These are phyloP conservation scores for Enteromius viviparus DNA, from an alignment of 2,797 vertebrate genomes.

Conservation along the genomic window DNA sequence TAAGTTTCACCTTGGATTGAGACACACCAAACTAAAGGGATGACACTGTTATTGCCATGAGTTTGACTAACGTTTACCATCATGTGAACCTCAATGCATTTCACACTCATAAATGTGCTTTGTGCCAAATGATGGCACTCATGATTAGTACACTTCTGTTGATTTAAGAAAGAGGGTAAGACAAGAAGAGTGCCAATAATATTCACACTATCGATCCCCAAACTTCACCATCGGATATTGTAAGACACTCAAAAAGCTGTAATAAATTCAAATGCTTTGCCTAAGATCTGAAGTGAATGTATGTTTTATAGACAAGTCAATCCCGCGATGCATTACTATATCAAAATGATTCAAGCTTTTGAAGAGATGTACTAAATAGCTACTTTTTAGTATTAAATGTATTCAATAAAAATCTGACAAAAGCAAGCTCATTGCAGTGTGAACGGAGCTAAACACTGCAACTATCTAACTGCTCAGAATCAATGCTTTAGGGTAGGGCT, in stretches of 20 bases:
- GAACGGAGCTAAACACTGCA: no score
- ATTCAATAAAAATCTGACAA: neutral
- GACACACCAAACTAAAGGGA: slow-evolving; percentile 7
- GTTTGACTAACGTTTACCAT: neutral
- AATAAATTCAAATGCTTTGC: neutral
- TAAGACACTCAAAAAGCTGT: slow-evolving; percentile 5
- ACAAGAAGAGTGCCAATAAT: slow-evolving; percentile 12
- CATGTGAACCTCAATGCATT: slow-evolving; percentile 5
- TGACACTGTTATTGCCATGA: slow-evolving; percentile 12
- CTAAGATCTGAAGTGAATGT: neutral
- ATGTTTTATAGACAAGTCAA: neutral
- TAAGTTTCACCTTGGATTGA: slow-evolving; percentile 22
- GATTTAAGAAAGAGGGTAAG: neutral
- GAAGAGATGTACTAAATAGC: neutral
- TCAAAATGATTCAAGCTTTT: neutral
- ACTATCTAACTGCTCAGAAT: no score
- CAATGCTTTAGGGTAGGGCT: no score
- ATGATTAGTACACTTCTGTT: slow-evolving; percentile 3
- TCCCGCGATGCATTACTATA: neutral
- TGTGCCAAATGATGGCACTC: slow-evolving; percentile 50
- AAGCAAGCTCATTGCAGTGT: neutral
- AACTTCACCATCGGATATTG: neutral
- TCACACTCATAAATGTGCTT: slow-evolving; percentile 38
- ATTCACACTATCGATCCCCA: neutral
- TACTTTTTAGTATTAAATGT: neutral